Evolutionary conservation across 2,113 vertebrate genomes (phyloP), one percentile per base, ranked within the genome.

Genomic region (Dipodomys ordii): DNA sequence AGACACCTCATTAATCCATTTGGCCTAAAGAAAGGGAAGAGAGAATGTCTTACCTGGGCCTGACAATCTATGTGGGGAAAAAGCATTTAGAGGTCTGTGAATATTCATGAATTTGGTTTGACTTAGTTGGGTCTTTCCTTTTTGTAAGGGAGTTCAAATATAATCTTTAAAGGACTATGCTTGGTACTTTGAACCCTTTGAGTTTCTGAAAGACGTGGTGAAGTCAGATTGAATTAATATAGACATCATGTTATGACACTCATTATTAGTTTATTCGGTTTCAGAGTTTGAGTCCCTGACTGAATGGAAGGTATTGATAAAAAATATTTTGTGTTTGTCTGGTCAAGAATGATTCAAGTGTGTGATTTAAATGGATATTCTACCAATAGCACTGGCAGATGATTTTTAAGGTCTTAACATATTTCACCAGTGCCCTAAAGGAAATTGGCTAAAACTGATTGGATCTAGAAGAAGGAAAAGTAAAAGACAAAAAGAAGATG

Each of bases 81-180:
- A 88, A 67, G 8, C 22, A 71, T 25, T 12, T 79, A 68, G 87
- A 91, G 0, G 62, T 88, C 22, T 88, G 83, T 87, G 23, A 92
- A 87, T 95, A 92, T 88, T 94, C 76, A 80, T 28, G 9, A 94
- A 7, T 80, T 95, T 46, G 81, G 72, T 91, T 90, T 92, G 77
- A 73, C 44, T 90, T 81, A 91, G 15, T 84, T 77, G 87, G 22
- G 91, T 68, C 7, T 64, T 88, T 88, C 49, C 19, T 93, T 96
- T 57, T 82, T 78, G 69, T 69, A 92, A 94, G 32, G 71, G 27
- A 23, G 20, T 89, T 82, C 91, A 92, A 78, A 94, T 39, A 64
- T 7, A 95, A 0, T 30, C 44, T 89, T 83, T 90, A 69, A 82
- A 83, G 28, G 20, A 67, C 67, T 84, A 77, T 49, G 35, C 4